Conservation (phyloP, 2,113 vertebrate genomes). For the Mirza zaza region DNA sequence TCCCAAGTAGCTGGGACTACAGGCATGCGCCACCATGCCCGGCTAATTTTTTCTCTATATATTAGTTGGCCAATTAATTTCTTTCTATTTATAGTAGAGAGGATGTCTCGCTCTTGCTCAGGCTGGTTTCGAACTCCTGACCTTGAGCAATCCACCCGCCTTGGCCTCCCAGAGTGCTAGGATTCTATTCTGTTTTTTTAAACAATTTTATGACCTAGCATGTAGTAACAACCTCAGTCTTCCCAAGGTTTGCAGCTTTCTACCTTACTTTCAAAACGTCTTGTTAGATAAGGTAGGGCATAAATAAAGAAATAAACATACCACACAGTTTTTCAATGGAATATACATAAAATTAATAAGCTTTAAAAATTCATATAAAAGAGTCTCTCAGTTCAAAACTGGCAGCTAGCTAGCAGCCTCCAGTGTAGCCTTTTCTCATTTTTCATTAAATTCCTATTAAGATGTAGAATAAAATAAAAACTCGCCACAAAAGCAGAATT, state of each 20-base stretch:
- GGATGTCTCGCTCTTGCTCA: too few relatives aligned
- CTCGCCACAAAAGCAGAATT: background rate
- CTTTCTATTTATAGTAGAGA: too few relatives aligned
- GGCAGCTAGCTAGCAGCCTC: background rate
- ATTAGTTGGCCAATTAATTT: too few relatives aligned
- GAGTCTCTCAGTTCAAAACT: background rate
- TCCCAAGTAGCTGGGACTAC: too few relatives aligned
- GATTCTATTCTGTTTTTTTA: background rate
- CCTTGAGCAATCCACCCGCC: too few relatives aligned
- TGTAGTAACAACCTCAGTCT: background rate
- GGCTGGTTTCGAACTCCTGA: too few relatives aligned
- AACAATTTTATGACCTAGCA: background rate
- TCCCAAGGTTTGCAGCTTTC: background rate
- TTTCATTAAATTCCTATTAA: background rate
- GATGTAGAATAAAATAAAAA: slow-evolving; percentile 17
- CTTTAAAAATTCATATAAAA: background rate
- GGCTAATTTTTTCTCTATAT: too few relatives aligned
- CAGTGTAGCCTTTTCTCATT: background rate
- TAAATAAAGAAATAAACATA: background rate
- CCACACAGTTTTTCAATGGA: background rate
- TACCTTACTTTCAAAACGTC: background rate
- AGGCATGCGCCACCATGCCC: too few relatives aligned
- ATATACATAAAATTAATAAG: background rate
- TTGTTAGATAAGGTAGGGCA: background rate
- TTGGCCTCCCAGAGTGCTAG: too few relatives aligned